Evolutionary conservation across 92 coral and sea anemone genomes (phyloP), one percentile per base, ranked within the genome.

Genomic region (Epizoanthus stellaris): DNA sequence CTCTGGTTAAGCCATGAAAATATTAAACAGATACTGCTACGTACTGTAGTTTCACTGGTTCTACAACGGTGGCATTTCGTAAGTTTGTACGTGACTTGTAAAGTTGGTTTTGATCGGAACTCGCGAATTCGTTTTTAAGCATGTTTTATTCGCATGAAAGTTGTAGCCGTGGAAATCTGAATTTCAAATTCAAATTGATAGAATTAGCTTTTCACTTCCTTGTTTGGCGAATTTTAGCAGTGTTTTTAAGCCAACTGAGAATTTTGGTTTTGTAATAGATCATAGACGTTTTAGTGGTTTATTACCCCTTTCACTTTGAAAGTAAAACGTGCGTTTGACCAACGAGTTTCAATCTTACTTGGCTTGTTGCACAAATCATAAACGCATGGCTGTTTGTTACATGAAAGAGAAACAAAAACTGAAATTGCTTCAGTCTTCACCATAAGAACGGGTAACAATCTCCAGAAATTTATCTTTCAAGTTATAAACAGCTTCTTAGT

Each of bases 181-280:
- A 79, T 63, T 79, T 79, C 43, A 43, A 79, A 79, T 79, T 49
- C 10, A 43, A 36, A 36, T 38, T 40, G 38, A 15, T 34, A 38
- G 60, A 59, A 25, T 75, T 59, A 36, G 36, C 14, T 40, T 79
- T 79, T 79, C 60, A 79, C 83, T 79, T 79, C 83, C 83, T 79
- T 79, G 83, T 79, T 79, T 79, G 72, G 72, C 69, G 57, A 76
- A 19, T 3, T 25, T 15, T 38, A 36, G 38, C 43, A 43, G 13
- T 9, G 5, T 39, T 36, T 5, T 19, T 14, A 79, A 21, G 43
- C 1, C 47, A 79, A 64, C 61, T 7, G 59, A 52, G 42, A 43
- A n/a, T 6, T 79, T 64, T 63, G 23, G 23, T 58, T 0, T 63
- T 72, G 38, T 61, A 20, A 43, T 16, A 4, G 15, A 43, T 20